phyloP scores from a whole-genome alignment of 2,113 vertebrate genomes.

The Cacatua alba region DNA sequence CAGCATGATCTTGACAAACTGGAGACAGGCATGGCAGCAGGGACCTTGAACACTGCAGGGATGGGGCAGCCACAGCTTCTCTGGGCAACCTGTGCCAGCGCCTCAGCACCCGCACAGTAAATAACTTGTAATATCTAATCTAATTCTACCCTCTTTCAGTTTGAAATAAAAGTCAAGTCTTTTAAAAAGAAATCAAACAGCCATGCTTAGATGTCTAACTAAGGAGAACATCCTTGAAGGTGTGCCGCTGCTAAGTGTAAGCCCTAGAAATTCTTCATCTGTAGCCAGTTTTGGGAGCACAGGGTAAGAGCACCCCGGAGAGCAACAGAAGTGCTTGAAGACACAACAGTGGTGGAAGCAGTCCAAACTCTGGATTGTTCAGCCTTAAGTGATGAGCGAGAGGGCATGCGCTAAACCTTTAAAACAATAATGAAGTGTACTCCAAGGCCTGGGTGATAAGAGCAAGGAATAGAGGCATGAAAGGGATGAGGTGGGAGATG shows the following conservation, averaged over 20 bases:
- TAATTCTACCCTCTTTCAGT: neutral
- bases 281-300: neutral
- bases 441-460: neutral
- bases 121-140: neutral
- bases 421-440: neutral
- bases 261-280: neutral
- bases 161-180: neutral
- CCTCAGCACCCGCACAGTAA: neutral
- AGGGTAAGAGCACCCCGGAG: neutral
- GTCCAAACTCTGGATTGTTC: neutral
- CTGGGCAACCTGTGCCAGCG: neutral
- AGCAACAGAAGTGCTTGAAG: neutral
- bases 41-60: neutral
- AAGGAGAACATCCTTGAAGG: neutral
- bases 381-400: neutral
- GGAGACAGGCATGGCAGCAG: neutral
- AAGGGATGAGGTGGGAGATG: neutral
- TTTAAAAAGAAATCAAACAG: neutral
- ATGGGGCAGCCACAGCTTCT: neutral
- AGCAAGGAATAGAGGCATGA: neutral
- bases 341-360: neutral
- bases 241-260: neutral
- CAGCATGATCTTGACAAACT: neutral
- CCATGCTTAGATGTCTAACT: neutral
- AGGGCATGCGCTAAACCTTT: neutral